phyloP scores from a whole-genome alignment of 1,140 invertebrate species.

The Cecropterus lyciades region DNA sequence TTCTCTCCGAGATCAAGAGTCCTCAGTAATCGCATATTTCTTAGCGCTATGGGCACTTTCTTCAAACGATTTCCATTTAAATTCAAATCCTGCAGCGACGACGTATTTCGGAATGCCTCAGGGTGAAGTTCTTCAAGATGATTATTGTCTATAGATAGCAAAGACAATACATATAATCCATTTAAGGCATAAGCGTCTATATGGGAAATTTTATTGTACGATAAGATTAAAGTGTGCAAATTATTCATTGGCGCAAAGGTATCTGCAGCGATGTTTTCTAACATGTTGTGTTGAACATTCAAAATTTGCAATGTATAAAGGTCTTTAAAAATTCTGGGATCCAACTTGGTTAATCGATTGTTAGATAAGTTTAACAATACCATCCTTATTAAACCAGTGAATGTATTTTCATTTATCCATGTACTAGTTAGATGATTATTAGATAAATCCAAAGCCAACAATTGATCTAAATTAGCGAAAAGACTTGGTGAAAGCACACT shows the following conservation, averaged over 20 bases:
- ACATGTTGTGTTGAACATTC: constrained; percentile 91
- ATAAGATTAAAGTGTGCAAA: constrained; percentile 91
- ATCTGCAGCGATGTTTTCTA: constrained; percentile 91
- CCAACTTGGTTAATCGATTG: constrained; percentile 92
- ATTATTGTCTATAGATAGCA: constrained; percentile 93
- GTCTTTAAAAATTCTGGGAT: constrained; percentile 92
- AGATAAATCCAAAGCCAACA: constrained; percentile 94
- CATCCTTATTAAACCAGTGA: constrained; percentile 93
- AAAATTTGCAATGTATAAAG: constrained; percentile 93
- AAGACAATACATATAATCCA: constrained; percentile 90
- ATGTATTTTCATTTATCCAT: constrained; percentile 93
- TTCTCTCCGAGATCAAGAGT: constrained; percentile 95
- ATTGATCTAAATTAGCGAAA: constrained; percentile 92
- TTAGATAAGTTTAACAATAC: constrained; percentile 94
- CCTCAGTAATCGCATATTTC: constrained; percentile 89
- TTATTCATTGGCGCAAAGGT: constrained; percentile 94
- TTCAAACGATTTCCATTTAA: constrained; percentile 93
- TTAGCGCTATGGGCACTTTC: constrained; percentile 91
- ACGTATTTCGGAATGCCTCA: constrained; percentile 93
- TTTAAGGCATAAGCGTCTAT: constrained; percentile 91
- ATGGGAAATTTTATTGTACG: constrained; percentile 91
- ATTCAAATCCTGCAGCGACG: constrained; percentile 93
- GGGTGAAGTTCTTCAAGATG: constrained; percentile 89
- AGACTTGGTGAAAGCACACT: constrained; percentile 91
- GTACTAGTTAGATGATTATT: constrained; percentile 93